Conservation (phyloP, 1,140 invertebrate genomes). For the Cyclargus thomasi region DNA sequence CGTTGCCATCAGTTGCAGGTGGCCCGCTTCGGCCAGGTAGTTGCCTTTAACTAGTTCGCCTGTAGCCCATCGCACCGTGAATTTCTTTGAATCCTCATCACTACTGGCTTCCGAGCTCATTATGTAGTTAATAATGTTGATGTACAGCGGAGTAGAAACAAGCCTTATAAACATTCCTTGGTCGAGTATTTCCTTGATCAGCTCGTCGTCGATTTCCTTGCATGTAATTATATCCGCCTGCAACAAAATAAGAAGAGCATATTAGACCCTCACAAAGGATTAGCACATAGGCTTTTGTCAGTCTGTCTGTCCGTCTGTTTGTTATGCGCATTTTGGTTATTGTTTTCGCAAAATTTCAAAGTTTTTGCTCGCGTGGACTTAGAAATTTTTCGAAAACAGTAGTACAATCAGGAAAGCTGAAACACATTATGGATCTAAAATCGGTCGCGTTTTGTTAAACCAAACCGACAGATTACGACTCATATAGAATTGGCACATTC, state of each 20-base stretch:
- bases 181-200: constrained; percentile 54
- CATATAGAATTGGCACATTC: no score
- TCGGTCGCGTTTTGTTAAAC: no score
- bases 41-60: constrained; percentile 43
- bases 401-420: no score
- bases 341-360: no score
- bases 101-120: constrained; percentile 28
- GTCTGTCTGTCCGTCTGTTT: no score
- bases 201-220: constrained; percentile 47
- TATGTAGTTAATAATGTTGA: constrained; percentile 44
- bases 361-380: no score
- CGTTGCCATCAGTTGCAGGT: constrained; percentile 37
- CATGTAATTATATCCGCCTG: constrained; percentile 36
- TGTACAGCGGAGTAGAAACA: constrained; percentile 46
- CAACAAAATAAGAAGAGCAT: constrained; percentile 8
- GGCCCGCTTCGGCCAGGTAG: constrained; percentile 52
- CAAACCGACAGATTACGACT: no score
- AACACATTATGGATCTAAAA: no score
- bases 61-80: constrained; percentile 43
- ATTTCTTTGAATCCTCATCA: constrained; percentile 24
- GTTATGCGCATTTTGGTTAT: no score
- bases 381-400: no score
- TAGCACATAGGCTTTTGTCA: no score
- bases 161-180: constrained; percentile 49
- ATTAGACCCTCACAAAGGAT: no score